Evolutionary conservation across 2,797 vertebrate species (phyloP).

Genomic region (Danio choprae): DNA sequence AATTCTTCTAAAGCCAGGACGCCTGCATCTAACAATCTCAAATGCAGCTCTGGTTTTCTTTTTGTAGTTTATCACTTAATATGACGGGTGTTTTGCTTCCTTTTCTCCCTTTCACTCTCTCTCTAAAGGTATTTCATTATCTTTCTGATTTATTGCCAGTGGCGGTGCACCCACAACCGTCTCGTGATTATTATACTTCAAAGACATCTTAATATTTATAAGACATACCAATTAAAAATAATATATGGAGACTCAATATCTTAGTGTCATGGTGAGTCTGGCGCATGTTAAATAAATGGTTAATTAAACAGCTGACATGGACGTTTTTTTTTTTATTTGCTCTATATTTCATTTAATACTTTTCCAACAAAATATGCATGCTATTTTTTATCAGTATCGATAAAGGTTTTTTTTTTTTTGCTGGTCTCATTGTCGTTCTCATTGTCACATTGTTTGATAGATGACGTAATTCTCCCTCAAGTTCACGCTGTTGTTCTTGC

Average conservation of each 20-base stretch:
- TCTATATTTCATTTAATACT: too few species aligned
- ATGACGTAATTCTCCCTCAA: background rate
- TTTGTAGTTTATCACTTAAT: background rate
- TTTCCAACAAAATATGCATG: too few species aligned
- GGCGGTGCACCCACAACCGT: background rate
- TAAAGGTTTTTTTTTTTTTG: too few species aligned
- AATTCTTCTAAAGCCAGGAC: background rate
- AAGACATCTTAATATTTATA: background rate
- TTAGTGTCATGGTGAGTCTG: too few species aligned
- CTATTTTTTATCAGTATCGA: too few species aligned
- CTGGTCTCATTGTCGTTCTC: background rate
- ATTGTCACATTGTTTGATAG: background rate
- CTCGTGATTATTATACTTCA: background rate
- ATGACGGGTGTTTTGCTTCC: background rate
- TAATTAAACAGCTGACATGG: too few species aligned
- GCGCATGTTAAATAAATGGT: too few species aligned
- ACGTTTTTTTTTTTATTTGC: too few species aligned
- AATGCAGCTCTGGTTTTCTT: background rate
- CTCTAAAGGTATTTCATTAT: background rate
- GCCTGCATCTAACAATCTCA: background rate
- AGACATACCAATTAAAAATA: background rate
- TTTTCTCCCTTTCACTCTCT: background rate
- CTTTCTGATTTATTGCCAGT: background rate
- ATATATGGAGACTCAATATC: background rate
- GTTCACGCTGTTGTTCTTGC: too few species aligned